A percentile compares a stretch with the other conserved stretches of the same genome.
Conservation (phyloP, 2,797 vertebrate species). For the Nyctibius grandis region DNA sequence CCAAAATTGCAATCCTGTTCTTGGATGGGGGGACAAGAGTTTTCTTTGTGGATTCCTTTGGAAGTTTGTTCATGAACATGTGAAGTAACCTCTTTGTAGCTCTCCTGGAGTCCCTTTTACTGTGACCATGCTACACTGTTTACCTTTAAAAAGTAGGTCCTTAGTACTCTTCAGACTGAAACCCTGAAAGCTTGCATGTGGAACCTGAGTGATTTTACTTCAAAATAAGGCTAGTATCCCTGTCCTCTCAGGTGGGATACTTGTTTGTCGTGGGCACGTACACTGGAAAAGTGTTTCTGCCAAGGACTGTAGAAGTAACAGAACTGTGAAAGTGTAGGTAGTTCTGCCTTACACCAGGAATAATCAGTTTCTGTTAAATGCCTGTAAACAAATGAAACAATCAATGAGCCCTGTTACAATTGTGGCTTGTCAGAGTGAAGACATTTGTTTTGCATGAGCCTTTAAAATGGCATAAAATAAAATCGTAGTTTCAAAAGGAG, state of each 20-base stretch:
- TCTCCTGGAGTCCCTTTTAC: neutral
- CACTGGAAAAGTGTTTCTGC: neutral
- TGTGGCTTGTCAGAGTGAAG: neutral
- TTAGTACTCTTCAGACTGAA: neutral
- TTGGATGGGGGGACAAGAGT: neutral
- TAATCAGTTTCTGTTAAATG: neutral
- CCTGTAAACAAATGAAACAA: neutral
- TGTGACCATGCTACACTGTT: neutral
- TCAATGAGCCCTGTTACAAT: neutral
- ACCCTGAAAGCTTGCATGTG: fast-evolving
- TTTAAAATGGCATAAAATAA: neutral
- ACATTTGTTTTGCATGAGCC: neutral
- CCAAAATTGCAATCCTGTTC: neutral
- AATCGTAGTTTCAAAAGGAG: neutral
- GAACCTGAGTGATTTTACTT: neutral
- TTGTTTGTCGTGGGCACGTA: neutral
- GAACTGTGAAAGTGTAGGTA: neutral
- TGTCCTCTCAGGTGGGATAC: neutral
- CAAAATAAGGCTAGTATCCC: neutral
- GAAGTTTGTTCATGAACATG: neutral
- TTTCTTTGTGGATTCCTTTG: neutral
- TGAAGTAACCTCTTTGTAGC: neutral
- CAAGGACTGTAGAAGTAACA: neutral
- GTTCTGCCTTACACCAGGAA: neutral
- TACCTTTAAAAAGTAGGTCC: neutral